Conservation (phyloP, 2,888 invertebrate species). For the Synergus gifuensis region DNA sequence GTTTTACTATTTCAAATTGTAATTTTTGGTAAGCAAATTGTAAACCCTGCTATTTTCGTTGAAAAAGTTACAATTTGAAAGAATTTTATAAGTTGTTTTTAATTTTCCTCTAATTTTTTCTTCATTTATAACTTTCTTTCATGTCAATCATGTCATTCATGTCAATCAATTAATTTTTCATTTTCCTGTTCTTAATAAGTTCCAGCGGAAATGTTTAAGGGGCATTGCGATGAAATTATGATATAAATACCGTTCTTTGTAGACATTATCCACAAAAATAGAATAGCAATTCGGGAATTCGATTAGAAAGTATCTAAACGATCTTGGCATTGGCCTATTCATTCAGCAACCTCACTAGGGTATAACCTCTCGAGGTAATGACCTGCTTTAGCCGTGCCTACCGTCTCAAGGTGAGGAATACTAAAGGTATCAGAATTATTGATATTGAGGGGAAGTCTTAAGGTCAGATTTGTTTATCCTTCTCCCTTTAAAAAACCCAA, state of each 20-base stretch:
- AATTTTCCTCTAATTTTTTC: too few species aligned
- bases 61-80: too few species aligned
- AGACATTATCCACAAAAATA: background rate
- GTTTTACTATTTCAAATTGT: too few species aligned
- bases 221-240: too few species aligned
- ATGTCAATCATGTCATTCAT: too few species aligned
- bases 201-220: too few species aligned
- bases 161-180: background rate
- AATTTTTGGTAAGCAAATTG: too few species aligned
- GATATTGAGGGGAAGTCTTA: background rate
- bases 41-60: too few species aligned
- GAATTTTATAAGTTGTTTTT: too few species aligned
- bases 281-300: background rate
- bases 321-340: conserved; percentile 17
- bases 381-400: conserved; percentile 9
- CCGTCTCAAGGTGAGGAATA: conserved; percentile 30
- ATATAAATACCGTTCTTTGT: background rate
- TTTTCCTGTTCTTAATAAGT: background rate
- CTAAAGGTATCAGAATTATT: background rate
- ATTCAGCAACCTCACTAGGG: conserved; percentile 19
- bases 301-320: background rate
- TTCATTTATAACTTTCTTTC: too few species aligned
- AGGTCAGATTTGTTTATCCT: background rate
- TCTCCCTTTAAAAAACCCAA: background rate
- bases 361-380: conserved; percentile 26